These are phyloP conservation scores for Aleiodes alternator DNA, from an alignment of 2,888 invertebrate species.

Conservation along the genomic window DNA sequence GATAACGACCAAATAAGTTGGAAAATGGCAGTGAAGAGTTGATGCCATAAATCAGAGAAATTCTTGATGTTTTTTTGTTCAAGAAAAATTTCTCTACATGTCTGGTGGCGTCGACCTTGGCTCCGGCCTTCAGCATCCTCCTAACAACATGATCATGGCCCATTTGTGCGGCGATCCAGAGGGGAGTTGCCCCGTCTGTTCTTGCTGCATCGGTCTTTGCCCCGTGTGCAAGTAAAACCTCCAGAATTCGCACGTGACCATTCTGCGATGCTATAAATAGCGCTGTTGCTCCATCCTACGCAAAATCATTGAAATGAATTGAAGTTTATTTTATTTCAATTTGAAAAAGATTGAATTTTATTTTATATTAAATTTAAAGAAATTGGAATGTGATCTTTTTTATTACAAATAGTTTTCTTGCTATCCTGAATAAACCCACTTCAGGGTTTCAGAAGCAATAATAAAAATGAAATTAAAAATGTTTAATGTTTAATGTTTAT, in stretches of 20 bases:
- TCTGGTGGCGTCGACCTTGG: constrained; percentile 86
- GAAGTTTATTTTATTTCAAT: constrained; percentile 25
- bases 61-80: neutral
- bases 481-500: too few relatives aligned
- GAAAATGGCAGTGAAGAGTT: constrained; percentile 1
- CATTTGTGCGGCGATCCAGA: constrained; percentile 98
- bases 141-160: constrained; percentile 90
- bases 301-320: constrained; percentile 47
- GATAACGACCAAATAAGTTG: neutral
- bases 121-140: constrained; percentile 86
- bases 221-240: constrained; percentile 83
- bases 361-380: too few relatives aligned
- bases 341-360: constrained; percentile 6
- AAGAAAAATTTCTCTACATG: constrained; percentile 78
- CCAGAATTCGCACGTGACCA: constrained; percentile 89
- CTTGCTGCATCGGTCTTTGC: constrained; percentile 85
- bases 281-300: constrained; percentile 92
- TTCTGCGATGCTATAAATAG: constrained; percentile 96
- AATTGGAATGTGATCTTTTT: too few relatives aligned
- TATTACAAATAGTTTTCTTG: too few relatives aligned
- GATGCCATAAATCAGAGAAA: neutral
- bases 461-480: too few relatives aligned
- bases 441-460: too few relatives aligned
- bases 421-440: too few relatives aligned
- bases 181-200: constrained; percentile 90